Base-by-base conservation (phyloP, 1,140 invertebrate genomes). In the Phortica variegata region DNA sequence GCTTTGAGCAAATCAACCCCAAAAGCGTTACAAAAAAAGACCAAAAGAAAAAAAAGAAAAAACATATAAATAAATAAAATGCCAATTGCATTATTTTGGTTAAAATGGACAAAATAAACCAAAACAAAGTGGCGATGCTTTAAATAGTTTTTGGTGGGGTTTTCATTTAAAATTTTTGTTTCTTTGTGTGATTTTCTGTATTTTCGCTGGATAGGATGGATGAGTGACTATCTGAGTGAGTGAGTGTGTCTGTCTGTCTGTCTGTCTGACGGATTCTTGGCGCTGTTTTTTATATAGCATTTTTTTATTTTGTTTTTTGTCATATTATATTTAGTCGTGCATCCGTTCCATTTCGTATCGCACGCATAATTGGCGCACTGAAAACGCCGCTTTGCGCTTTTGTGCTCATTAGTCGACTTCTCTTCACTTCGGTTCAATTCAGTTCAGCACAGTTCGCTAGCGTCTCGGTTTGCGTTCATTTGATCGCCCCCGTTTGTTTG, bases 271-370 rank as follows among this genome's bases (percentile, higher is more conserved):
- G n/a, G n/a, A n/a, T n/a, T n/a, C n/a, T n/a, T n/a, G n/a, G n/a
- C n/a, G n/a, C n/a, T n/a, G n/a, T n/a, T n/a, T n/a, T n/a, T n/a
- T n/a, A 41, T 26, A 17, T 36, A 43, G 36, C 45, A 43, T 50
- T 36, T 33, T 15, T 36, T 37, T 37, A 43, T 52, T 44, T 54
- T 43, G 43, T 57, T 16, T 32, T 48, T 31, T 16, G 34, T 52
- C 10, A 39, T 49, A 45, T 39, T 56, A 58, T 66, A 66, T 65
- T 54, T 61, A 65, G 63, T 54, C 53, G 57, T 34, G 13, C 56
- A 63, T 69, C 63, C 63, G 63, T 68, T 68, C 63, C 63, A 68
- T 58, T 68, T 68, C 60, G 63, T 60, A 68, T 68, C 68, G 63
- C 63, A 68, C 63, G 63, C 63, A 68, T 68, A 58, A 68, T 68